A percentile compares a stretch with the other conserved stretches of the same genome.
These are phyloP conservation scores for Sphinx pinastri DNA, from an alignment of 2,888 invertebrate species.

Conservation along the genomic window DNA sequence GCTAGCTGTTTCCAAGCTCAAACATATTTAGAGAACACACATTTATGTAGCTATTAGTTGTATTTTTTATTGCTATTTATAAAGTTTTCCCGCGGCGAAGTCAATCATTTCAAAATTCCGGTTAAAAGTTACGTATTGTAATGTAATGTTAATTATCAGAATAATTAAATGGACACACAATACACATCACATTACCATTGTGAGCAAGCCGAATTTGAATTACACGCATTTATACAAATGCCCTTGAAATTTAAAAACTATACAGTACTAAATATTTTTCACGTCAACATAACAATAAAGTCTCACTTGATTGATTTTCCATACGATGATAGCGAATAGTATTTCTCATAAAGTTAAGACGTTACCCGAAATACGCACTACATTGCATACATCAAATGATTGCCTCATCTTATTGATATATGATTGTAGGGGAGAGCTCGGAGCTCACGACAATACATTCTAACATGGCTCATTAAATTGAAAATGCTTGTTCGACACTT, in stretches of 20 bases:
- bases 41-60: too few species aligned
- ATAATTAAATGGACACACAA: too few species aligned
- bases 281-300: neutral
- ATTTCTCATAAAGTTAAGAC: constrained; percentile 3
- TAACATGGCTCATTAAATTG: constrained; percentile 12
- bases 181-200: too few species aligned
- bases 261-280: neutral
- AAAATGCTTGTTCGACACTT: constrained; percentile 14
- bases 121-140: too few species aligned
- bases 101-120: too few species aligned
- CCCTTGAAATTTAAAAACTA: neutral
- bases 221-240: too few species aligned
- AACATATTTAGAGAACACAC: too few species aligned
- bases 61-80: too few species aligned
- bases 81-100: too few species aligned
- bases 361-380: constrained; percentile 2
- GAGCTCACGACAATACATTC: constrained; percentile 6
- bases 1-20: too few species aligned
- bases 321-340: neutral
- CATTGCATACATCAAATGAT: constrained; percentile 18
- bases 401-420: constrained; percentile 21
- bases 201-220: too few species aligned
- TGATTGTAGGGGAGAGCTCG: constrained; percentile 10
- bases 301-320: constrained; percentile 8
- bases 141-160: too few species aligned